Evolutionary conservation across 2,797 vertebrate genomes (phyloP).

Genomic region (Tapera naevia): DNA sequence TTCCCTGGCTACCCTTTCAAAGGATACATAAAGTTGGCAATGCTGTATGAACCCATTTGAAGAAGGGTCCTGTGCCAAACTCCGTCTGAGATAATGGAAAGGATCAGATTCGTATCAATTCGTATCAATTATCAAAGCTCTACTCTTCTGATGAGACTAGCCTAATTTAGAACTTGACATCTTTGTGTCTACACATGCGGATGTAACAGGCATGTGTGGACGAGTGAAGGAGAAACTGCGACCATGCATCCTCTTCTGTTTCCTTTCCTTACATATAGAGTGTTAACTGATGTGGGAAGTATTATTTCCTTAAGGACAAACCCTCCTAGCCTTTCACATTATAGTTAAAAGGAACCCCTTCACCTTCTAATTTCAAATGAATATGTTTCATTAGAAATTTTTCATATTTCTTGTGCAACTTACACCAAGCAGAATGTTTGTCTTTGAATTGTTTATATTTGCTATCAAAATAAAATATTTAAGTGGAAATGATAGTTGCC

Average conservation of each 20-base stretch:
- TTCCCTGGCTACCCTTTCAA: background rate
- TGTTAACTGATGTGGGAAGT: constrained; percentile 10
- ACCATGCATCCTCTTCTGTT: constrained; percentile 4
- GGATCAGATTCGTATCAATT: background rate
- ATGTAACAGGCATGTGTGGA: background rate
- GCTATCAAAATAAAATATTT: background rate
- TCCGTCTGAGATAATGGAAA: background rate
- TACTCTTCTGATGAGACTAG: background rate
- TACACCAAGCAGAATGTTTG: background rate
- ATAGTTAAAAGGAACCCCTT: background rate
- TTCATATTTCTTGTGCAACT: background rate
- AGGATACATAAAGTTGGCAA: background rate
- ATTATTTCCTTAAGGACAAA: constrained; percentile 30
- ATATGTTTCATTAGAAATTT: background rate
- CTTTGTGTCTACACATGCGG: background rate
- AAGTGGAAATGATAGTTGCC: background rate
- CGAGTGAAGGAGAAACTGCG: background rate
- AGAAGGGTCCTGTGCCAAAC: background rate
- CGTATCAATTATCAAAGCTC: background rate
- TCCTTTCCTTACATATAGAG: background rate
- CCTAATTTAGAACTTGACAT: background rate
- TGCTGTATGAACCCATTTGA: background rate
- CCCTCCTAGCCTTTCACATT: background rate
- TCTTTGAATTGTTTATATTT: background rate
- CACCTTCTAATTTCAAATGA: background rate